Conservation (phyloP, 2,113 vertebrate species). For the Aplodontia rufa region DNA sequence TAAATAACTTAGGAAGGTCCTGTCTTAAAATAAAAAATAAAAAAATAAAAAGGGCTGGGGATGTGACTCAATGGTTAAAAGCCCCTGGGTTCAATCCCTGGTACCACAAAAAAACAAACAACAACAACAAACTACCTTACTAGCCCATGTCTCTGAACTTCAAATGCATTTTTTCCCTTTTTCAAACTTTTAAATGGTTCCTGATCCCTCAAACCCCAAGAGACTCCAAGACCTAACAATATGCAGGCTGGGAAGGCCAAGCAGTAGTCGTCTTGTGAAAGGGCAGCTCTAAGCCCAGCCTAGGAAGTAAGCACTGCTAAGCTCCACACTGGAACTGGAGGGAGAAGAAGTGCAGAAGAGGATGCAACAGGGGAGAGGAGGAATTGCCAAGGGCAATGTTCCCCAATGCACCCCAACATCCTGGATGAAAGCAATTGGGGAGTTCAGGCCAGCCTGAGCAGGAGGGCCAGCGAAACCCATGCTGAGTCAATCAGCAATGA, state of each 20-base stretch:
- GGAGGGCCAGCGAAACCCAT: not conserved
- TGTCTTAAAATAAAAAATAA: too few relatives aligned
- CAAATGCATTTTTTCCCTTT: not conserved
- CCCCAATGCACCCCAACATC: too few relatives aligned
- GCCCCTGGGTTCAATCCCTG: too few relatives aligned
- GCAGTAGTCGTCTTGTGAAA: fast-evolving
- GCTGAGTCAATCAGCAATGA: not conserved
- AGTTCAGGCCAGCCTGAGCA: not conserved
- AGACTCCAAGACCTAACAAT: fast-evolving
- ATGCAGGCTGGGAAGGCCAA: fast-evolving
- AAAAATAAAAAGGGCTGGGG: too few relatives aligned
- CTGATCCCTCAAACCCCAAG: not conserved
- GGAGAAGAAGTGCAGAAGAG: too few relatives aligned
- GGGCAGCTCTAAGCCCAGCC: not conserved
- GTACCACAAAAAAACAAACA: too few relatives aligned
- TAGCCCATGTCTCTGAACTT: too few relatives aligned
- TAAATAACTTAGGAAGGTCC: too few relatives aligned
- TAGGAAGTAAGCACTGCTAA: too few relatives aligned
- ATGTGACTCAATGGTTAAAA: too few relatives aligned
- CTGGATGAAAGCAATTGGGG: not conserved
- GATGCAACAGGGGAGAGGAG: fast-evolving
- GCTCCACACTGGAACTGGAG: too few relatives aligned
- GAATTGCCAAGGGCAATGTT: not conserved
- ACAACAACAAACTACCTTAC: too few relatives aligned
- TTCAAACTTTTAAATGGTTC: not conserved